Evolutionary conservation across 2,113 vertebrate species (phyloP).

Genomic region (Fukomys damarensis): DNA sequence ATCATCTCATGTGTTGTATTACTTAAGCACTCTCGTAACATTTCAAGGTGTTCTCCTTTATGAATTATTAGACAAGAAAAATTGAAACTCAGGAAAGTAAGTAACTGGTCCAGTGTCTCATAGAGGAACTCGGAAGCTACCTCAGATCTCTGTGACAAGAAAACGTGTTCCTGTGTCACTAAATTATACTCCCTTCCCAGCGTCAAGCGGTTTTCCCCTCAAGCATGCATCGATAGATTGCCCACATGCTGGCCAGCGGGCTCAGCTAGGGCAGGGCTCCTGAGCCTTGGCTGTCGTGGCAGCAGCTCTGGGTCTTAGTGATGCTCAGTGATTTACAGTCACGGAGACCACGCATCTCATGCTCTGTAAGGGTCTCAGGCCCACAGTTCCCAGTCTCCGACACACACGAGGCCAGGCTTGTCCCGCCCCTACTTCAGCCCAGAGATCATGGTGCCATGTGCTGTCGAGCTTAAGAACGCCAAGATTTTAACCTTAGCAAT

Average conservation of each 20-base stretch:
- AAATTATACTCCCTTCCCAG: background rate
- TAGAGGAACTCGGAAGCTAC: background rate
- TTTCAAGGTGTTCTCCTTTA: background rate
- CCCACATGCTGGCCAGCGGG: background rate
- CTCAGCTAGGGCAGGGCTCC: rapidly evolving
- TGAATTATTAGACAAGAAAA: background rate
- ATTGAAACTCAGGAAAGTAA: background rate
- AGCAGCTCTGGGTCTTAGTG: background rate
- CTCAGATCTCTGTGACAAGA: background rate
- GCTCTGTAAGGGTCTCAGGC: background rate
- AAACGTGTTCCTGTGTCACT: background rate
- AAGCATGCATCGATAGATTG: background rate
- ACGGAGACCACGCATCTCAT: background rate
- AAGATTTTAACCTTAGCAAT: background rate
- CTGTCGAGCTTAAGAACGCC: background rate
- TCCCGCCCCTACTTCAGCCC: background rate
- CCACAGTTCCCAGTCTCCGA: background rate
- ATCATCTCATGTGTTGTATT: background rate
- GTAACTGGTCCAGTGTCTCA: background rate
- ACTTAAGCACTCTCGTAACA: background rate
- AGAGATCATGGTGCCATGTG: too few species aligned
- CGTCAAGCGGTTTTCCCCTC: background rate
- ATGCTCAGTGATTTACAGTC: background rate
- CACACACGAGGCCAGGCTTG: background rate
- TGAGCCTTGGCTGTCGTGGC: background rate